Conservation (phyloP, 2,797 vertebrate species). For the Crossoptilon crossoptilon region DNA sequence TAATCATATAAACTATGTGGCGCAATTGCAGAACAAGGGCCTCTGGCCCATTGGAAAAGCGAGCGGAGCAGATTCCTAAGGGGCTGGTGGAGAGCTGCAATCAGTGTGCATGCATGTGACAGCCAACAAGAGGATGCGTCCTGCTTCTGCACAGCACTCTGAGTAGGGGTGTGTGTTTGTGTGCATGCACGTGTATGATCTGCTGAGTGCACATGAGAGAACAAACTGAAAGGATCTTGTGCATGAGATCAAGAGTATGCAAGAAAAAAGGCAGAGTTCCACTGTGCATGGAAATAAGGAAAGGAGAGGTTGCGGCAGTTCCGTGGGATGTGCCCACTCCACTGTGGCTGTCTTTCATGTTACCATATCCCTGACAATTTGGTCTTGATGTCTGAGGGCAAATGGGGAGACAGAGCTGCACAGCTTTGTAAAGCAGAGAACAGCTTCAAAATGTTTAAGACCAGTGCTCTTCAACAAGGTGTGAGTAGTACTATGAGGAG, state of each 20-base stretch:
- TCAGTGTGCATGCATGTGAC: background rate
- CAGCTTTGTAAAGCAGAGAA: background rate
- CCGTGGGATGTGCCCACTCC: background rate
- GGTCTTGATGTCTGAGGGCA: background rate
- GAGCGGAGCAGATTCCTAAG: background rate
- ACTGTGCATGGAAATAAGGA: background rate
- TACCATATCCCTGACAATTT: background rate
- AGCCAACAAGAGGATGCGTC: background rate
- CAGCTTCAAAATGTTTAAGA: background rate
- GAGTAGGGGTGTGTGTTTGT: background rate
- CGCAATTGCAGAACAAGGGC: constrained; percentile 25
- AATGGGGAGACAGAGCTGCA: background rate
- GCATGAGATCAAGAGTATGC: background rate
- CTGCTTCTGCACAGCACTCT: background rate
- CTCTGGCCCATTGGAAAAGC: constrained; percentile 17
- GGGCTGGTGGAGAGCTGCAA: background rate
- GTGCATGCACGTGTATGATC: background rate
- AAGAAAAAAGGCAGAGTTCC: background rate
- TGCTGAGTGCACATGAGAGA: background rate
- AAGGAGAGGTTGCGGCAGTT: background rate
- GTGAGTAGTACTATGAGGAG: background rate
- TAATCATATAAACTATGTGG: constrained; percentile 35
- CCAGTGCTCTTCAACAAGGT: background rate
- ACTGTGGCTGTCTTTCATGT: background rate
- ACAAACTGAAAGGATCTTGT: background rate